Evolutionary conservation across 2,113 vertebrate species (phyloP).

Genomic region (Lepisosteus oculatus): DNA sequence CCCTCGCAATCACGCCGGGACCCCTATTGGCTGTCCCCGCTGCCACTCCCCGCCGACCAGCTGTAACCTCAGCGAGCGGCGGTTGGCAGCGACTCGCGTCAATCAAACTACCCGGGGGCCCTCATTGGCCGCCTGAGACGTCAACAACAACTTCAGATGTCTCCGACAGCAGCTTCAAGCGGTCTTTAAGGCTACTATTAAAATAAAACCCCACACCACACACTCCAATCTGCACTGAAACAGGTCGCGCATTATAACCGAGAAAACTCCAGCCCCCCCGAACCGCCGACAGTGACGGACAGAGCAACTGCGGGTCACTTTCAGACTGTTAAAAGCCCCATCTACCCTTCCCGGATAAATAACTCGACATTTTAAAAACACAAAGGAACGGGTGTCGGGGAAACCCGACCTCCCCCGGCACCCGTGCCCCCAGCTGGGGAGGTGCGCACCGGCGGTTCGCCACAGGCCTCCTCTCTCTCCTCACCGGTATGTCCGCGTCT

Average conservation of each 20-base stretch:
- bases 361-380: too few species aligned
- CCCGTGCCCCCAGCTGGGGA: too few species aligned
- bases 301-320: too few species aligned
- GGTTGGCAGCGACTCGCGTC: slow-evolving; percentile 12
- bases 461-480: slow-evolving; percentile 11
- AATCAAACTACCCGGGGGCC: slow-evolving; percentile 23
- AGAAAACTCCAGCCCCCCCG: too few species aligned
- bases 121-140: slow-evolving; percentile 10
- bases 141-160: slow-evolving; percentile 10
- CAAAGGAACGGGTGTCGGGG: too few species aligned
- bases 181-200: neutral
- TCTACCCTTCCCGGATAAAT: neutral
- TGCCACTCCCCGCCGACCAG: neutral
- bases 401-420: too few species aligned
- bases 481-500: neutral
- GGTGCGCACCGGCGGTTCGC: too few species aligned
- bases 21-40: neutral
- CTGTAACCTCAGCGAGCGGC: neutral
- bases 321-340: too few species aligned
- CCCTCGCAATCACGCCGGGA: neutral
- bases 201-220: too few species aligned
- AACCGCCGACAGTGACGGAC: too few species aligned
- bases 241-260: too few species aligned
- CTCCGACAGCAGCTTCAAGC: slow-evolving; percentile 9
- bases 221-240: too few species aligned